Conservation (phyloP, 1,140 invertebrate species). For the Pogonomyrmex barbatus region DNA sequence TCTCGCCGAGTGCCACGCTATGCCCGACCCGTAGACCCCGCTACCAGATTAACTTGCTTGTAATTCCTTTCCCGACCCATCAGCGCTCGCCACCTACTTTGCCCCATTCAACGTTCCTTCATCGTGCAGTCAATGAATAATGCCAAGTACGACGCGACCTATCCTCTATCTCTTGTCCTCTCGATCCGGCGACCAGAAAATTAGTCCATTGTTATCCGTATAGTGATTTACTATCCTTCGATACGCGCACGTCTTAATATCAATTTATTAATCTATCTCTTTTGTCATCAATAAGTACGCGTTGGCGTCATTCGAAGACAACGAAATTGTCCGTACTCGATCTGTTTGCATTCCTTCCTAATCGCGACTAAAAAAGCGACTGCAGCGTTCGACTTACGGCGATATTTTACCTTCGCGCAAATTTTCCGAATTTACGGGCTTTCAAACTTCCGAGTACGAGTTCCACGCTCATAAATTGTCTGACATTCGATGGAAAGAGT, state of each 20-base stretch:
- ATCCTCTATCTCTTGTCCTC: neutral
- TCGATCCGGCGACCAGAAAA: slow-evolving; percentile 41
- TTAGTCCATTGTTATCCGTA: slow-evolving; percentile 55
- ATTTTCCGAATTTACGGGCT: slow-evolving; percentile 51
- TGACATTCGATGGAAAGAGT: slow-evolving; percentile 66
- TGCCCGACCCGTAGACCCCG: slow-evolving; percentile 61
- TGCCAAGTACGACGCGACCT: slow-evolving; percentile 54
- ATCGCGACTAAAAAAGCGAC: slow-evolving; percentile 4
- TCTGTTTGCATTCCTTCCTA: neutral
- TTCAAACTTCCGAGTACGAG: slow-evolving; percentile 9
- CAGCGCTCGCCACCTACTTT: slow-evolving; percentile 51
- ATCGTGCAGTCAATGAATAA: slow-evolving; percentile 78
- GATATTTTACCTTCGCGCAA: neutral
- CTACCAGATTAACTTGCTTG: slow-evolving; percentile 75
- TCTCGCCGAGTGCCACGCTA: slow-evolving; percentile 55
- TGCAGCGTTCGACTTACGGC: neutral
- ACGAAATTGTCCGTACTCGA: neutral
- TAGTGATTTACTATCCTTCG: neutral
- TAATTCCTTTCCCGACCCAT: slow-evolving; percentile 70
- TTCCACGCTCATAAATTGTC: slow-evolving; percentile 54
- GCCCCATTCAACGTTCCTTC: slow-evolving; percentile 46
- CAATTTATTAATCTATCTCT: slow-evolving; percentile 31
- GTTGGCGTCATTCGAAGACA: neutral
- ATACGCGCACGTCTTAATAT: neutral
- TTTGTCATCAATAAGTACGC: neutral